These are phyloP conservation scores for Plebejus anna DNA, from an alignment of 2,888 invertebrate genomes.

Conservation along the genomic window DNA sequence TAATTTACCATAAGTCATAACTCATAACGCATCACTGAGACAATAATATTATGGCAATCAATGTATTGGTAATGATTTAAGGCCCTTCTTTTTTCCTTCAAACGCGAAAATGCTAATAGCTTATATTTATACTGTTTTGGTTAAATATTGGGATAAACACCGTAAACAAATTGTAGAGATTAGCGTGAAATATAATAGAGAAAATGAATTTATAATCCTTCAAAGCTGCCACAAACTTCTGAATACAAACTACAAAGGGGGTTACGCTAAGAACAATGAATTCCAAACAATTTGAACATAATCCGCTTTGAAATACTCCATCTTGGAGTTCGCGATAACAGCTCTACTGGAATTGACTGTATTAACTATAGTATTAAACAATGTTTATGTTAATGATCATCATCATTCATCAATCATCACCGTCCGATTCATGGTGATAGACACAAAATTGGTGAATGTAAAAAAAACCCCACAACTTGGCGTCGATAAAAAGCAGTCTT, in stretches of 20 bases:
- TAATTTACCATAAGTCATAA: no score
- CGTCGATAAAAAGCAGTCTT: no score
- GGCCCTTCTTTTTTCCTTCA: no score
- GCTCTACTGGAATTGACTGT: not conserved
- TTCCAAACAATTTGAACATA: not conserved
- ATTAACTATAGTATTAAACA: not conserved
- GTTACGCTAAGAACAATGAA: constrained; percentile 4
- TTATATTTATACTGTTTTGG: no score
- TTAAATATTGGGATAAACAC: not conserved
- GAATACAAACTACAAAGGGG: not conserved
- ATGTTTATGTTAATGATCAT: not conserved
- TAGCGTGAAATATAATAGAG: not conserved
- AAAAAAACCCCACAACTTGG: no score
- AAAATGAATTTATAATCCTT: not conserved
- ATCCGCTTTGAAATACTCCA: not conserved
- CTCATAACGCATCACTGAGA: no score
- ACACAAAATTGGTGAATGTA: no score
- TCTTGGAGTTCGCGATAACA: not conserved
- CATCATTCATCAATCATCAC: not conserved
- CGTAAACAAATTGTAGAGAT: not conserved
- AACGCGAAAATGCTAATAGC: no score
- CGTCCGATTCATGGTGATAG: no score
- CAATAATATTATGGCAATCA: no score
- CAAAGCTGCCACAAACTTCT: constrained; percentile 7
- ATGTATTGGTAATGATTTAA: no score